phyloP scores from a whole-genome alignment of 2,797 vertebrate species.

The Eospalax fontanierii region DNA sequence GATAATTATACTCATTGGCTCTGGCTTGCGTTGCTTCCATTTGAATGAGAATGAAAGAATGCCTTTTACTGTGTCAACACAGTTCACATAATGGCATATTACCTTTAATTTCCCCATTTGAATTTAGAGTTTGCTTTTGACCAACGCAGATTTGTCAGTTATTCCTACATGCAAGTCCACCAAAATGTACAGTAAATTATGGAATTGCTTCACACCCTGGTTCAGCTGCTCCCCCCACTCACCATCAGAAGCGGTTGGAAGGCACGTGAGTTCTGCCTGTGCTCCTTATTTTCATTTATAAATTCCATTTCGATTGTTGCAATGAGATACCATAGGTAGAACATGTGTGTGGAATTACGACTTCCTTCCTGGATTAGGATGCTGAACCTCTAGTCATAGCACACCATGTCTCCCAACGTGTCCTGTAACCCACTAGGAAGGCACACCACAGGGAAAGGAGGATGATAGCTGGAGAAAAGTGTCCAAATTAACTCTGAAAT shows the following conservation, averaged over 20 bases:
- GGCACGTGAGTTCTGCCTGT: slow-evolving; percentile 72
- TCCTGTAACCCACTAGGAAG: slow-evolving; percentile 78
- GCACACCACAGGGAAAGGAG: slow-evolving; percentile 70
- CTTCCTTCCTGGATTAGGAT: slow-evolving; percentile 80
- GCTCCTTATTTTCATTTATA: slow-evolving; percentile 86
- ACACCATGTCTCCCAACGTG: slow-evolving; percentile 45
- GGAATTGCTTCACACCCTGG: slow-evolving; percentile 71
- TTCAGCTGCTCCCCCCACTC: slow-evolving; percentile 79
- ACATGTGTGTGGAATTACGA: slow-evolving; percentile 80
- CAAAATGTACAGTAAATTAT: slow-evolving; percentile 74
- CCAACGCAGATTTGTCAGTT: slow-evolving; percentile 63
- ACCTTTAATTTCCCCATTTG: slow-evolving; percentile 75
- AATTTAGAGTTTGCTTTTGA: slow-evolving; percentile 72
- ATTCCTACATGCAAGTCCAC: slow-evolving; percentile 71
- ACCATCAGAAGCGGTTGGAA: slow-evolving; percentile 78
- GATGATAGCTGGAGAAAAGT: slow-evolving; percentile 6
- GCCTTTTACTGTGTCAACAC: slow-evolving; percentile 61
- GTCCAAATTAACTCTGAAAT: slow-evolving; percentile 55
- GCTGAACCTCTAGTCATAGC: slow-evolving; percentile 62
- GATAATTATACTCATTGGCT: background rate
- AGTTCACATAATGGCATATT: slow-evolving; percentile 69
- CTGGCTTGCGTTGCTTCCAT: slow-evolving; percentile 34
- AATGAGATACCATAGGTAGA: slow-evolving; percentile 81
- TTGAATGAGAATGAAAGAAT: slow-evolving; percentile 63
- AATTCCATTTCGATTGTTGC: slow-evolving; percentile 86